phyloP scores from a whole-genome alignment of 2,113 vertebrate species.

The Neolamprologus toae region DNA sequence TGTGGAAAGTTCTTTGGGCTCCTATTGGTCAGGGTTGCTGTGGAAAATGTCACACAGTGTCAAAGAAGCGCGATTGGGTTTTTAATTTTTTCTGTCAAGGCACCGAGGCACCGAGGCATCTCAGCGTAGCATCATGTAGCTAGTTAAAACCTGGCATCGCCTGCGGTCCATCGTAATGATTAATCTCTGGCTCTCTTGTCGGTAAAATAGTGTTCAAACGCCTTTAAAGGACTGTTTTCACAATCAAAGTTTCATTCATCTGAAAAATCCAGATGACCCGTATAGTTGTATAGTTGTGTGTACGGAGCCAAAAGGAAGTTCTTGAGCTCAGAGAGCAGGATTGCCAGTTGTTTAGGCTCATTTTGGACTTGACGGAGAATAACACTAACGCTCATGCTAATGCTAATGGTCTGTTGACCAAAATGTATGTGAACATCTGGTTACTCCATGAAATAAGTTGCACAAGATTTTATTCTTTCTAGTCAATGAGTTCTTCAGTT shows the following conservation, averaged over 20 bases:
- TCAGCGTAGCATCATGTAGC: background rate
- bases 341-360: background rate
- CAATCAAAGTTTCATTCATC: background rate
- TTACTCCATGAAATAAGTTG: background rate
- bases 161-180: accelerated
- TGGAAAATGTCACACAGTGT: background rate
- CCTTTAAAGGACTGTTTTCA: background rate
- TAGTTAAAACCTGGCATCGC: background rate
- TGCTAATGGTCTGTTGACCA: background rate
- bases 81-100: background rate
- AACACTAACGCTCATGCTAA: accelerated
- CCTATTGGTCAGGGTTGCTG: background rate
- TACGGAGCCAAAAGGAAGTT: background rate
- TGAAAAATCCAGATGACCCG: background rate
- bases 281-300: background rate
- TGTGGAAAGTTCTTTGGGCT: background rate
- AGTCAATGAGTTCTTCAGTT: background rate
- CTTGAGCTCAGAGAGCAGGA: background rate
- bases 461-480: accelerated
- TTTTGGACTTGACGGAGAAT: background rate
- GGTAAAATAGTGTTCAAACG: accelerated
- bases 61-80: background rate
- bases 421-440: background rate
- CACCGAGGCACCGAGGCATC: background rate
- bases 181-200: background rate